Conservation (phyloP, 2,113 vertebrate genomes). For the Limnothrissa miodon region DNA sequence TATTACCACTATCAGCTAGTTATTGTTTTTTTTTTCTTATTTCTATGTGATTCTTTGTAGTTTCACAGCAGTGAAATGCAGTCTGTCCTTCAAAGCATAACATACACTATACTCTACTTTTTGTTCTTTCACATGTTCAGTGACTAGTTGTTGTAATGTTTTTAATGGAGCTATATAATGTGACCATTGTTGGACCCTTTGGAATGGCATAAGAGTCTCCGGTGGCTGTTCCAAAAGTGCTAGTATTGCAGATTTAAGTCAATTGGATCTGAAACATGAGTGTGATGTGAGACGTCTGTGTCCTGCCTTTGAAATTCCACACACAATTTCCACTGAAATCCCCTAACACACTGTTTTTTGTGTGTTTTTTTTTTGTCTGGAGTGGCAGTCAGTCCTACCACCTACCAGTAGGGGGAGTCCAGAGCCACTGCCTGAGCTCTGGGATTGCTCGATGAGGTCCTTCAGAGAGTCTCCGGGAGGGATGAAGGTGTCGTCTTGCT, state of each 20-base stretch:
- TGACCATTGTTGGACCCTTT: neutral
- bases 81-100: neutral
- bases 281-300: neutral
- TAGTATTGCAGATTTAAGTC: neutral
- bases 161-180: neutral
- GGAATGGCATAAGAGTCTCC: neutral
- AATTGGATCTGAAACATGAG: neutral
- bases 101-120: neutral
- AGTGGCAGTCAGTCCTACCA: conserved; percentile 6
- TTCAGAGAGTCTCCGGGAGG: conserved; percentile 90
- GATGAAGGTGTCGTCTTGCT: conserved; percentile 91
- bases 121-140: neutral
- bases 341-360: conserved; percentile 7
- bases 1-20: neutral
- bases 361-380: neutral
- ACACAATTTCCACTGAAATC: neutral
- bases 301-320: neutral
- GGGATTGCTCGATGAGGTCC: conserved; percentile 93
- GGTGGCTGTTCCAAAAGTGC: neutral
- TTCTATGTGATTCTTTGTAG: neutral
- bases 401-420: conserved; percentile 98
- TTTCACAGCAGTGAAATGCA: neutral
- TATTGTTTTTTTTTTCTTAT: neutral
- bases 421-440: conserved; percentile 95
- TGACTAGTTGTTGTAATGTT: neutral